phyloP scores from a whole-genome alignment of 2,888 invertebrate genomes.

The Baronia brevicornis region DNA sequence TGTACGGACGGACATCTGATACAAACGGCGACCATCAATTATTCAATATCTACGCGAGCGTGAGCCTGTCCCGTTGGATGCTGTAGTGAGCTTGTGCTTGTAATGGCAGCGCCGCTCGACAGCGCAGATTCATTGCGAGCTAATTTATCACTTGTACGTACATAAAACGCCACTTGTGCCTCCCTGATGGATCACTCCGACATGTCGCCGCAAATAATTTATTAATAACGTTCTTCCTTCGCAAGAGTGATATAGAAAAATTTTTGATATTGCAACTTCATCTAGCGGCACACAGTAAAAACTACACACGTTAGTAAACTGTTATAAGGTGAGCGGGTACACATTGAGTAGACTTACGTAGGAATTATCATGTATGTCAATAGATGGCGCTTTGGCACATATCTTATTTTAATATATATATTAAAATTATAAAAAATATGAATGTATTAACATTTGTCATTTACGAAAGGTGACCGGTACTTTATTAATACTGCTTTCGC shows the following conservation, averaged over 20 bases:
- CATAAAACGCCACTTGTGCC: conserved; percentile 4
- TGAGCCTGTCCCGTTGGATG: too few species aligned
- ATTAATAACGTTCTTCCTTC: conserved; percentile 3
- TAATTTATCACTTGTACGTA: conserved; percentile 5
- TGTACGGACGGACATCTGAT: conserved; percentile 6
- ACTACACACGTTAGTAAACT: too few species aligned
- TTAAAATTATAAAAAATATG: too few species aligned
- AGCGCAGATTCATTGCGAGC: conserved; percentile 2
- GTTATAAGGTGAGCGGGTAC: too few species aligned
- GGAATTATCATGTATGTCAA: not conserved
- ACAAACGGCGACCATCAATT: conserved; percentile 8
- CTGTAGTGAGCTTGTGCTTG: too few species aligned
- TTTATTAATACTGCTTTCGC: too few species aligned
- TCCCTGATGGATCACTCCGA: conserved; percentile 3
- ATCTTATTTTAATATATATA: too few species aligned
- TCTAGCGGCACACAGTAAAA: too few species aligned
- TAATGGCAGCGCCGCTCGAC: not conserved
- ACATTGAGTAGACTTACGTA: not conserved
- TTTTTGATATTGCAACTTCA: too few species aligned
- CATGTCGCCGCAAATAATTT: not conserved
- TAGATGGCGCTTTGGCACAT: conserved; percentile 6
- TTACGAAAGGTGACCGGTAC: too few species aligned
- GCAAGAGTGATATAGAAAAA: not conserved
- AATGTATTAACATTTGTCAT: too few species aligned
- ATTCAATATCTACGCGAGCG: conserved; percentile 4